Evolutionary conservation across 2,888 invertebrate species (phyloP).

Genomic region (Eudasyphora cyanicolor): DNA sequence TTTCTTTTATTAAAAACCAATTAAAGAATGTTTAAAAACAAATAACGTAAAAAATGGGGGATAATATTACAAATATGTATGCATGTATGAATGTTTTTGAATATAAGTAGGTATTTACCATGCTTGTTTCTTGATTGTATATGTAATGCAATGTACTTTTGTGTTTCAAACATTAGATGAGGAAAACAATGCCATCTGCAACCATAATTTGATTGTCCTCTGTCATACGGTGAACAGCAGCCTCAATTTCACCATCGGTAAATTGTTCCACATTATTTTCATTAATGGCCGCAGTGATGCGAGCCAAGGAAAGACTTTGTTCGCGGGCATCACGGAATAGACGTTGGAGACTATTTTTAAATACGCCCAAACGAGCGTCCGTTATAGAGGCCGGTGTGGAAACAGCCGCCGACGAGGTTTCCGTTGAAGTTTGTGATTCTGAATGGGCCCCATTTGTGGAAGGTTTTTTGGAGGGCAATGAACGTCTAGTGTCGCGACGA

Average conservation of each 20-base stretch:
- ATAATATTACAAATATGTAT: slow-evolving; percentile 22
- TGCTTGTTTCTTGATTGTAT: background rate
- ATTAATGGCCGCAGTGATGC: slow-evolving; percentile 85
- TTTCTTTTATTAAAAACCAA: slow-evolving; percentile 25
- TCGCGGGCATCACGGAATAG: slow-evolving; percentile 89
- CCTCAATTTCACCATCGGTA: slow-evolving; percentile 85
- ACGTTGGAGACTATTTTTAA: slow-evolving; percentile 87
- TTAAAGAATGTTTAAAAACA: background rate
- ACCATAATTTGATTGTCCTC: slow-evolving; percentile 96
- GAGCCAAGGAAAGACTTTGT: slow-evolving; percentile 86
- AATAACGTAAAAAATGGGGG: background rate
- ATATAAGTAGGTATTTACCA: too few species aligned
- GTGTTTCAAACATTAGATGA: slow-evolving; percentile 83
- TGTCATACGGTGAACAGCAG: slow-evolving; percentile 91
- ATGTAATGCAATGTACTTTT: slow-evolving; percentile 15
- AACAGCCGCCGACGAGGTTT: slow-evolving; percentile 57
- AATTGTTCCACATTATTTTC: slow-evolving; percentile 84
- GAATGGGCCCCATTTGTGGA: slow-evolving; percentile 45
- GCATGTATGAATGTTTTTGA: background rate
- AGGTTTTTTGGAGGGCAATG: slow-evolving; percentile 64
- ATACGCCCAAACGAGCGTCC: slow-evolving; percentile 82
- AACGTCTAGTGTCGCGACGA: slow-evolving; percentile 75
- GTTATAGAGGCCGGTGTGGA: slow-evolving; percentile 75
- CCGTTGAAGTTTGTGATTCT: slow-evolving; percentile 55
- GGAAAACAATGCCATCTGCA: slow-evolving; percentile 90